Base-by-base conservation (phyloP, 2,797 vertebrate species). In the Echeneis naucrates region DNA sequence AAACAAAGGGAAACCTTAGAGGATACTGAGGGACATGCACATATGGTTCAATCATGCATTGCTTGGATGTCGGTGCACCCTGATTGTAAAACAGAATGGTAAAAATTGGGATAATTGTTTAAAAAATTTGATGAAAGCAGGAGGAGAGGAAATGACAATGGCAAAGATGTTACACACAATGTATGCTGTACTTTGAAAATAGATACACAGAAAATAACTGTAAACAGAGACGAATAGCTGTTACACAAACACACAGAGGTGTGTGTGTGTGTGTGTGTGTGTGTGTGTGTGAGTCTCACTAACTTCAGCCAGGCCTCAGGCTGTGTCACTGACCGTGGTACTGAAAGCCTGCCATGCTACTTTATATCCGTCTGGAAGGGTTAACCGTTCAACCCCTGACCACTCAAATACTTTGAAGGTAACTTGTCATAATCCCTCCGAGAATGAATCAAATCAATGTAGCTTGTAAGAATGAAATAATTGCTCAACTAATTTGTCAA, bases 1-100 rank as follows among this genome's bases (percentile, higher is more conserved):
- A 83, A 88, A 93, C 91, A 92, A 92, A 90, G 78, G 60, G 60
- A 79, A 88, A 84, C 67, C 73, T 83, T 75, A 74, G 63, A 79
- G 79, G 71, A 74, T 71, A 72, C 81, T 70, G 83, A 85, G 48
- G 26, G 73, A 83, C 40, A 67, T 45, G 67, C 62, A 83, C 66
- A 53, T 85, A 83, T 79, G 78, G 81, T 69, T 80, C 75, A 86
- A 40, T 87, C 85, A 87, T 83, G 78, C 54, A 23, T 72, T 78
- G 62, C 48, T 61, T 70, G 52, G 50, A 77, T 78, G 69, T 58
- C 51, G 30, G 77, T 78, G 64, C 65, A 50, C 8, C 58, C 63
- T 72, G 42, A 70, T 47, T 75, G 62, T 68, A 69, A 71, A 83
- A 72, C 42, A 65, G 30, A 66, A 61, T 48, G 8, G 44, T 51